phyloP scores from a whole-genome alignment of 2,888 invertebrate genomes.

The Leptinotarsa haldemani region DNA sequence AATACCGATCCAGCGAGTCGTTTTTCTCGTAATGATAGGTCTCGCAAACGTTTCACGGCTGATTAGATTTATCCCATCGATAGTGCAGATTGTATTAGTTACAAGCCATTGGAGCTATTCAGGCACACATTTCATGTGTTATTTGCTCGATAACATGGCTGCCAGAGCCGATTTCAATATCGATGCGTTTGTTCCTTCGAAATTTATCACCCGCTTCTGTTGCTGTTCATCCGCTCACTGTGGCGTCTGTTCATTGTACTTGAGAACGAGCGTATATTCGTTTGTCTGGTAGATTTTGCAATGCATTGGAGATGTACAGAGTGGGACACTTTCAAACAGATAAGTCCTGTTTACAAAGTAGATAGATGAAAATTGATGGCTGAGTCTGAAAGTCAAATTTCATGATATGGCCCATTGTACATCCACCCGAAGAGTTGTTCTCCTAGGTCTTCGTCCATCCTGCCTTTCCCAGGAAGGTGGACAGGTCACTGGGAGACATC shows the following conservation, averaged over 20 bases:
- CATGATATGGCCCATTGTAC: no score
- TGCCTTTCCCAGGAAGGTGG: no score
- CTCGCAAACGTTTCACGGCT: constrained; percentile 51
- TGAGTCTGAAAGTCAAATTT: no score
- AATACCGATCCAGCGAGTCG: constrained; percentile 35
- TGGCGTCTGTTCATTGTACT: constrained; percentile 36
- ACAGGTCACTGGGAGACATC: no score
- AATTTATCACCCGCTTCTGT: constrained; percentile 40
- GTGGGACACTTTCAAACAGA: no score
- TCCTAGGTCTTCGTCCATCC: no score
- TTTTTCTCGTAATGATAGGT: constrained; percentile 44
- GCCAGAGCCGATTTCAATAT: constrained; percentile 39
- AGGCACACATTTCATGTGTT: constrained; percentile 52
- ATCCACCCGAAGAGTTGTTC: no score
- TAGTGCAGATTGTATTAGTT: constrained; percentile 57
- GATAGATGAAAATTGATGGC: no score
- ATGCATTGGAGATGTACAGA: no score
- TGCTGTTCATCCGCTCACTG: constrained; percentile 35
- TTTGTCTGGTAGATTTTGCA: neutral
- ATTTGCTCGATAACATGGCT: constrained; percentile 48
- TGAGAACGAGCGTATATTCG: constrained; percentile 21
- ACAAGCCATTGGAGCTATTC: constrained; percentile 56
- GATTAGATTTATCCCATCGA: constrained; percentile 56
- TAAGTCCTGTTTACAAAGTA: no score
- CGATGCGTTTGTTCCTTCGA: constrained; percentile 40